These are phyloP conservation scores for Anarrhichthys ocellatus DNA, from an alignment of 2,113 vertebrate species.

Conservation along the genomic window DNA sequence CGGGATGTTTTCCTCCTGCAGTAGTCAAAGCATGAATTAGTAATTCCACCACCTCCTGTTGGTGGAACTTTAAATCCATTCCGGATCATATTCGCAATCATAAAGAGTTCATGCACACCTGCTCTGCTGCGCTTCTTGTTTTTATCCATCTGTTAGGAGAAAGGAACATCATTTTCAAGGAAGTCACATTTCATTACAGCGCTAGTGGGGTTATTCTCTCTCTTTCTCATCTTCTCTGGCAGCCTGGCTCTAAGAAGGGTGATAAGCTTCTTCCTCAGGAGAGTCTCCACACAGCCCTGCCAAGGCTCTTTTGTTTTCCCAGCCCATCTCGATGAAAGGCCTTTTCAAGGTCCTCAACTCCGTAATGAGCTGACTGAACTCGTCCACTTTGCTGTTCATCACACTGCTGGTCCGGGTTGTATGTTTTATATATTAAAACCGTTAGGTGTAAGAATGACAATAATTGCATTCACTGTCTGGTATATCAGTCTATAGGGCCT, in stretches of 20 bases:
- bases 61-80: constrained; percentile 6
- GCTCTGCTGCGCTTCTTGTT: neutral
- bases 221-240: constrained; percentile 5
- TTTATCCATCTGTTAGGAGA: neutral
- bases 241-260: neutral
- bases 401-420: neutral
- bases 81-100: neutral
- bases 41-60: neutral
- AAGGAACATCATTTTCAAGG: neutral
- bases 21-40: neutral
- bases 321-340: neutral
- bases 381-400: constrained; percentile 4
- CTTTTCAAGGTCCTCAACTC: constrained; percentile 12
- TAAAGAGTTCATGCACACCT: neutral
- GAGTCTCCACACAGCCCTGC: neutral
- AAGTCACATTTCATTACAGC: constrained; percentile 25
- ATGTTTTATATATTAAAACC: constrained; percentile 10
- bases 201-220: neutral
- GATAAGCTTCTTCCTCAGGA: constrained; percentile 13
- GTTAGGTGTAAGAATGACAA: neutral
- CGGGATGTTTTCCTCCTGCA: neutral
- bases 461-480: constrained; percentile 8
- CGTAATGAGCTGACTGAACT: neutral
- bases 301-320: constrained; percentile 14
- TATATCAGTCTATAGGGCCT: neutral